Base-by-base conservation (phyloP, 2,797 vertebrate species). In the Poecilia velifera region DNA sequence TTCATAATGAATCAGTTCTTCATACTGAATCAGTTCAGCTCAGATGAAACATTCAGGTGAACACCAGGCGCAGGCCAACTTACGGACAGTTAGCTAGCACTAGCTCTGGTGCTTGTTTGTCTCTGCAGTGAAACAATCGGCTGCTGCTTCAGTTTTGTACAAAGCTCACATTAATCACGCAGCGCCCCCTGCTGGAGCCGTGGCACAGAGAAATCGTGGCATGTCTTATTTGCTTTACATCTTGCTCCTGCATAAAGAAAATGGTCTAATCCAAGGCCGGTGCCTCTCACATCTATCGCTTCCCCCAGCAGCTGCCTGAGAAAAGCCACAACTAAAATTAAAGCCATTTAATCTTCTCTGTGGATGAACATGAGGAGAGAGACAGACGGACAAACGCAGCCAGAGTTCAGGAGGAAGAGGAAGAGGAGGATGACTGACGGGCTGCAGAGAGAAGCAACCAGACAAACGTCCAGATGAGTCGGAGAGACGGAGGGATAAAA, bases 351-450 rank as follows among this genome's bases (percentile, higher is more conserved):
- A 83, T 90, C 78, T 85, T 49, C 70, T 10, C 74, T 78, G 74
- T 53, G 59, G 70, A 83, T 68, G 28, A 46, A 6, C 25, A 53
- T 64, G 78, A 73, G 72, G 3, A 22, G 68, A 72, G 2, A 72
- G 76, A 76, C 1, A 1, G 34, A 81, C 73, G 57, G 84, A 84
- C 4, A 25, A 82, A 77, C 18, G 7, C 80, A 86, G 36, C 51
- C 43, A 49, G 80, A 49, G 70, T 72, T 79, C 74, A 36, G 22
- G 59, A 77, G 76, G 74, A 34, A 72, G 70, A 72, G 41, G 75
- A 74, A 85, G 75, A 86, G 86, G 43, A 79, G 85, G 87, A 89
- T 91, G 88, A 88, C 51, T n/a, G 89, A 36, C 36, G 71, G 64
- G 72, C 28, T 47, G 75, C 45, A 14, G 76, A 74, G 74, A 82